Base-by-base conservation (phyloP, 2,888 invertebrate genomes). In the Anorthoa munda region DNA sequence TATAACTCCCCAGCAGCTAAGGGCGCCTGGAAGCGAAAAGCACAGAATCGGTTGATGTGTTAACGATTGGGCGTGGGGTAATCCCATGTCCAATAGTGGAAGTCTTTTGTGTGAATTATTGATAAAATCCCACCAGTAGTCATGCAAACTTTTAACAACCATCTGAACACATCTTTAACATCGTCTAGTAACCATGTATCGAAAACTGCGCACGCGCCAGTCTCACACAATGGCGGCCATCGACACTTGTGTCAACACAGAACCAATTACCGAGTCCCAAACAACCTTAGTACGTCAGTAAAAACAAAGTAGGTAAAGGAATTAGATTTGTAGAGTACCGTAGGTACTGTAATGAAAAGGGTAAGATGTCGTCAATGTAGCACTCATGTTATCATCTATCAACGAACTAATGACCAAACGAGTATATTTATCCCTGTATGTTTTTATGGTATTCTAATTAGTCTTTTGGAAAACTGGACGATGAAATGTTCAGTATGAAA, bases 171-270 rank as follows among this genome's bases (percentile, higher is more conserved):
- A 61, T 53, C 70, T 55, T 86, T 66, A 79, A 63, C 59, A 48
- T 48, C 51, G 74, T 66, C 76, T 85, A 55, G 73, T 65, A 75
- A 69, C 72, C 75, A 58, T n/a, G 76, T 69, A 72, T 45, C 60
- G 64, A 72, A 51, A 60, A 67, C 50, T 82, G 87, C 88, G 88
- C 87, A 87, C 88, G 88, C 84, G 87, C 82, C 83, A 69, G 9
- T 39, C 9, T 39, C 15, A 66, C 53, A 84, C 82, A 83, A 80
- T 78, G 64, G 63, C 71, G 69, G 66, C 75, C 64, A 79, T 63
- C 63, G 60, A 68, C 88, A 87, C 77, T 80, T 87, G 87, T 76
- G 66, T 69, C 81, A 88, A 87, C 68, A 76, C 48, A 26, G 56
- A 18, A 71, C 69, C 69, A 85, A 84, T 75, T 79, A 81, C 55